Evolutionary conservation across 2,888 invertebrate genomes (phyloP).

Genomic region (Neocrepidodera transversa): DNA sequence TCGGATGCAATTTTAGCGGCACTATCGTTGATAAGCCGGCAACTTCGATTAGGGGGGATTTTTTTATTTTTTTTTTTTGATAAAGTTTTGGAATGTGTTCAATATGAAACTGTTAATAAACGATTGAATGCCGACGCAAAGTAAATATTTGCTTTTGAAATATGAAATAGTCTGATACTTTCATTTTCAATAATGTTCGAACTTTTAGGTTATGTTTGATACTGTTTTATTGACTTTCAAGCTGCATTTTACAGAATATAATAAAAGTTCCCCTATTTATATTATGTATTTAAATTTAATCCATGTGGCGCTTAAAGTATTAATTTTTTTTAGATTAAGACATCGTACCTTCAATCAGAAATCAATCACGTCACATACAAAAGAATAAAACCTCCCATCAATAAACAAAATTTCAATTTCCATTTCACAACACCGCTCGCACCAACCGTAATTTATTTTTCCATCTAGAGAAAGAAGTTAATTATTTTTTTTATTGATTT

Average conservation of each 20-base stretch:
- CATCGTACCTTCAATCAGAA: not conserved
- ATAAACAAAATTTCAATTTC: slow-evolving; percentile 7
- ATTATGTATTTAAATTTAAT: too few species aligned
- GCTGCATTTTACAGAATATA: too few species aligned
- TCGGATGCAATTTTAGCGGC: slow-evolving; percentile 15
- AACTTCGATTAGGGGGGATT: not conserved
- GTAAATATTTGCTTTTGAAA: not conserved
- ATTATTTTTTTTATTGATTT: slow-evolving; percentile 28
- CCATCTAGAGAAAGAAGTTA: slow-evolving; percentile 22
- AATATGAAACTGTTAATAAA: not conserved
- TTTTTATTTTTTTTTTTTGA: too few species aligned
- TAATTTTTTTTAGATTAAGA: too few species aligned
- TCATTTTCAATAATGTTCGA: too few species aligned
- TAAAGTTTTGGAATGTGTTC: not conserved
- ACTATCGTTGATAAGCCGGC: too few species aligned
- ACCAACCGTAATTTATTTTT: slow-evolving; percentile 22
- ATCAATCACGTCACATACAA: not conserved
- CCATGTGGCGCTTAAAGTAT: too few species aligned
- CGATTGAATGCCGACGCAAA: not conserved
- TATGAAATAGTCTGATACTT: not conserved
- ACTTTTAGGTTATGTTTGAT: too few species aligned
- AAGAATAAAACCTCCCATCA: not conserved
- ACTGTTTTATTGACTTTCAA: too few species aligned
- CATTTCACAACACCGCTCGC: slow-evolving; percentile 16
- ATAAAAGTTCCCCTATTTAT: too few species aligned